These are phyloP conservation scores for Erythrocebus patas DNA, from an alignment of 2,113 vertebrate species.

Conservation along the genomic window DNA sequence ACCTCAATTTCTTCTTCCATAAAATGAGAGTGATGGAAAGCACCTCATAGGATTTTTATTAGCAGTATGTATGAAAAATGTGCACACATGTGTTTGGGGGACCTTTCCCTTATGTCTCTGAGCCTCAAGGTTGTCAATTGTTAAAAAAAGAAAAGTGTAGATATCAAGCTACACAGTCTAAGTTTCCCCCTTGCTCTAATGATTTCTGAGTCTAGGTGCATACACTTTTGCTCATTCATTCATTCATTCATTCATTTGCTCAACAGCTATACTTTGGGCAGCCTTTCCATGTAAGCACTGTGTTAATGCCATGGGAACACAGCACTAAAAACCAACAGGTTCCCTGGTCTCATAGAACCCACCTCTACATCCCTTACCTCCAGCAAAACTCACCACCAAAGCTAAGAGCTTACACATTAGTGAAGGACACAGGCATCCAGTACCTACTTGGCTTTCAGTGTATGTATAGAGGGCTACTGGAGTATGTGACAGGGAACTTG, in stretches of 20 bases:
- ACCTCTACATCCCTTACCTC: background rate
- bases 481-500: no score
- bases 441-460: background rate
- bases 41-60: background rate
- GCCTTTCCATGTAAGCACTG: background rate
- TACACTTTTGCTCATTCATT: background rate
- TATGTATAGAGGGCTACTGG: no score
- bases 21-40: background rate
- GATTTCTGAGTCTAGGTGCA: background rate
- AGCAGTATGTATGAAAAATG: background rate
- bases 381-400: background rate
- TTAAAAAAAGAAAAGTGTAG: background rate
- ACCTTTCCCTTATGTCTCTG: background rate
- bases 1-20: background rate
- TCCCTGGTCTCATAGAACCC: background rate
- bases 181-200: background rate
- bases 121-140: background rate
- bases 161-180: background rate
- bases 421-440: background rate
- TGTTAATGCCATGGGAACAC: accelerated
- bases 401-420: background rate
- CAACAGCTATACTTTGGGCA: background rate
- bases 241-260: background rate
- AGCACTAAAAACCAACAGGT: background rate
- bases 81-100: background rate